phyloP scores from a whole-genome alignment of 1,140 invertebrate genomes.

The Tribolium castaneum region DNA sequence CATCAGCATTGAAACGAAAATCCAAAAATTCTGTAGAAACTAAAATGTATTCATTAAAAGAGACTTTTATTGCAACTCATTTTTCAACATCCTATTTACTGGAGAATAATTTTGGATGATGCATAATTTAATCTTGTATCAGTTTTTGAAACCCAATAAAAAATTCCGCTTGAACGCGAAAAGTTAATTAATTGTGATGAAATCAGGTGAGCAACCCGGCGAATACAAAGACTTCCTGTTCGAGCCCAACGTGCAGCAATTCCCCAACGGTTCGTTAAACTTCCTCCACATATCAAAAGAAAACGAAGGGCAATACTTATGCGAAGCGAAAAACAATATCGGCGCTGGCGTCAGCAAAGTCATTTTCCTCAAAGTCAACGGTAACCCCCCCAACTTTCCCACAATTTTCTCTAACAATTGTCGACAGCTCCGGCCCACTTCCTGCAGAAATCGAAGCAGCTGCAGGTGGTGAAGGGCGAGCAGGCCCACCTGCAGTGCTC shows the following conservation, averaged over 20 bases:
- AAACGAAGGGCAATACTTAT: constrained; percentile 91
- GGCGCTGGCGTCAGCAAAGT: constrained; percentile 89
- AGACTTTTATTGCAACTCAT: too few species aligned
- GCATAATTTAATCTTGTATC: too few species aligned
- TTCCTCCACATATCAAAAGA: constrained; percentile 85
- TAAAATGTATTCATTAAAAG: too few species aligned
- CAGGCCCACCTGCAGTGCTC: constrained; percentile 86
- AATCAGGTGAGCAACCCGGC: constrained; percentile 76
- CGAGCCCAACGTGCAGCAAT: constrained; percentile 78
- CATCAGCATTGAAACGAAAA: too few species aligned
- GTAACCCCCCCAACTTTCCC: constrained; percentile 67
- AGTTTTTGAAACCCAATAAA: too few species aligned
- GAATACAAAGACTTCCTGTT: constrained; percentile 88
- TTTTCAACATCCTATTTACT: too few species aligned
- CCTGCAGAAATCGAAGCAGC: constrained; percentile 80
- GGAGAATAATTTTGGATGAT: too few species aligned
- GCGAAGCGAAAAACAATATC: constrained; percentile 92
- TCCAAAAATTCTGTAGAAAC: too few species aligned
- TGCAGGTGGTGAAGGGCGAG: constrained; percentile 79
- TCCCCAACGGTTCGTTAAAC: constrained; percentile 83
- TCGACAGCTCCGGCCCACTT: constrained; percentile 84
- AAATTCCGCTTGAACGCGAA: too few species aligned
- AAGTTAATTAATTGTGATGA: not conserved
- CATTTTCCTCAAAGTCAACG: constrained; percentile 88
- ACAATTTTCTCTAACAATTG: not conserved